These are phyloP conservation scores for Pseudorectes ferrugineus DNA, from an alignment of 2,113 vertebrate genomes.

Conservation along the genomic window DNA sequence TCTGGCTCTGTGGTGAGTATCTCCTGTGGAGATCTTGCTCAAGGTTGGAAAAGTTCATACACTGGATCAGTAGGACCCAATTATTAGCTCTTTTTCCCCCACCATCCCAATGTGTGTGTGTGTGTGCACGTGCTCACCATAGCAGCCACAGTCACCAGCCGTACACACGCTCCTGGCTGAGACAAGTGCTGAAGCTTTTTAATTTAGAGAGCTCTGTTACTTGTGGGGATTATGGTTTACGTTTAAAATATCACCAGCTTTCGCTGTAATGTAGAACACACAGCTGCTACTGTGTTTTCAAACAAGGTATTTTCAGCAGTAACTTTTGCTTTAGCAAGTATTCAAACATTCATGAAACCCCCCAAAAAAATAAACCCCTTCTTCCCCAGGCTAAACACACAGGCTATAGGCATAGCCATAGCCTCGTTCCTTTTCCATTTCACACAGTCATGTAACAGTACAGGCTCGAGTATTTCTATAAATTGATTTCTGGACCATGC, in stretches of 20 bases:
- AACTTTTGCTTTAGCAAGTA: background rate
- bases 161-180: background rate
- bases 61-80: constrained; percentile 39
- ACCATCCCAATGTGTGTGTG: background rate
- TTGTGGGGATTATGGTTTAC: background rate
- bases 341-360: background rate
- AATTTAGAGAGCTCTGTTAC: background rate
- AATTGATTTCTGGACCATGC: background rate
- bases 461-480: background rate
- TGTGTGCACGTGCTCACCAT: background rate
- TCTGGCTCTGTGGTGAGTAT: constrained; percentile 48
- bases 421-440: background rate
- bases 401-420: background rate
- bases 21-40: constrained; percentile 39
- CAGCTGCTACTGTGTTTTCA: background rate
- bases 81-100: constrained; percentile 13
- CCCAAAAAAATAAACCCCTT: background rate
- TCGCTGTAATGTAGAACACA: background rate
- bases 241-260: background rate
- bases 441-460: background rate
- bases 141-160: background rate
- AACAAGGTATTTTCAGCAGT: background rate
- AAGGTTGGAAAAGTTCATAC: constrained; percentile 35
- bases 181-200: constrained; percentile 4
- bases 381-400: background rate